Base-by-base conservation (phyloP, 1,140 invertebrate genomes). In the Venustaconcha ellipsiformis region DNA sequence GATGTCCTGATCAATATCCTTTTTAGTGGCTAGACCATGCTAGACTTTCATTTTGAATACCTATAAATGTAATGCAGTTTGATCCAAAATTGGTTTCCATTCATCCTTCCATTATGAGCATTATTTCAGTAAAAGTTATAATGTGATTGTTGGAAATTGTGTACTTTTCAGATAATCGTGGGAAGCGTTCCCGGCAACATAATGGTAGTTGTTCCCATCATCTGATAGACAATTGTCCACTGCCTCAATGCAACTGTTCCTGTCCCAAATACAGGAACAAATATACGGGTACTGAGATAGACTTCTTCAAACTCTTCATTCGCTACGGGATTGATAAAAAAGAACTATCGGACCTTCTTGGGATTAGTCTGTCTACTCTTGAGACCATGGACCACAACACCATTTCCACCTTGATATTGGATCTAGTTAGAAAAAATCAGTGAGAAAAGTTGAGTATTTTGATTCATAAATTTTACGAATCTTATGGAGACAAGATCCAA, bases 251-350 rank as follows among this genome's bases (percentile, higher is more conserved):
- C 67, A 73, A 73, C 62, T 48, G 48, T 48, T 69, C 70, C 15
- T 78, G 76, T 70, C 72, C 69, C 57, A 75, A 75, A 72, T 79
- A 71, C 57, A 67, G 72, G 56, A 71, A 74, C 72, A 69, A 72
- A 59, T 79, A 59, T 59, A 79, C 72, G 55, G 72, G 64, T 14
- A 69, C 71, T 37, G 72, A 79, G 57, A 75, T 74, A 69, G 72
- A 78, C 56, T 74, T 71, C 57, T 70, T 79, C 26, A 55, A 69
- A 57, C 67, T 79, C 64, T 71, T 73, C 62, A 72, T 74, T 37
- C 63, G 58, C 20, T 74, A 73, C 57, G 70, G 72, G 15, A 60
- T 74, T 56, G 64, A 71, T 37, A 59, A 67, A 57, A 64, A 79
- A 14, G 75, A 77, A 20, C 66, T 77, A 37, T 70, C 75, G 17